Evolutionary conservation across 2,888 invertebrate species (phyloP).

Genomic region (Caenorhabditis sinica): DNA sequence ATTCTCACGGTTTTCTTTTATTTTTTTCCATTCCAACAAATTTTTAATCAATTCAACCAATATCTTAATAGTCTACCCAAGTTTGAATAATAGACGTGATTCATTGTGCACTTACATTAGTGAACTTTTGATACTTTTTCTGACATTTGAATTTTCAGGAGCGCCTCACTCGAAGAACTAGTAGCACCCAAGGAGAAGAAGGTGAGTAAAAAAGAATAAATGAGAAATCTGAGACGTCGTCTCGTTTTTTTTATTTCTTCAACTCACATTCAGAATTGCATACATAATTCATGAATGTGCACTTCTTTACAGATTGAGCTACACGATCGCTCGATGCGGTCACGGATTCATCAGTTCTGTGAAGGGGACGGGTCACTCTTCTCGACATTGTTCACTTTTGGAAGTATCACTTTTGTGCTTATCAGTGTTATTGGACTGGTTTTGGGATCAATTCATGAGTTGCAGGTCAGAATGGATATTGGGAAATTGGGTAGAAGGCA

Average conservation of each 20-base stretch:
- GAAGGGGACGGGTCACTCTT: conserved; percentile 78
- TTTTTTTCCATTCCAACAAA: conserved; percentile 3
- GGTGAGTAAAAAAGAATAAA: conserved; percentile 33
- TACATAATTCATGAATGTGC: conserved; percentile 5
- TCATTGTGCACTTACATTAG: conserved; percentile 46
- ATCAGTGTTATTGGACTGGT: conserved; percentile 81
- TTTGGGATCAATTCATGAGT: conserved; percentile 80
- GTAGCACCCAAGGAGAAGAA: conserved; percentile 74
- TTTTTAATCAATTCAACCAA: conserved; percentile 25
- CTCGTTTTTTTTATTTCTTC: conserved; percentile 3
- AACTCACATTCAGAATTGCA: not conserved
- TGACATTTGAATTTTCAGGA: conserved; percentile 68
- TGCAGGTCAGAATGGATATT: conserved; percentile 71
- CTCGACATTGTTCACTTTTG: conserved; percentile 79
- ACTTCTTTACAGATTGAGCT: conserved; percentile 63
- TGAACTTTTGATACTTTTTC: not conserved
- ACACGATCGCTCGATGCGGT: conserved; percentile 71
- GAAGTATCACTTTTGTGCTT: conserved; percentile 80
- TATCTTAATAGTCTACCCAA: conserved; percentile 19
- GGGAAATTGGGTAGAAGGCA: not conserved
- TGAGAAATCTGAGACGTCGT: conserved; percentile 24
- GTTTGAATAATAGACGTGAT: conserved; percentile 60
- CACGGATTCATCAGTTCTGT: conserved; percentile 77
- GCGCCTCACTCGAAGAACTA: conserved; percentile 79
- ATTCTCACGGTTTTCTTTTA: conserved; percentile 20